Percentiles rank a stretch among this genome's conserved stretches.
Conservation (phyloP, 2,113 vertebrate species). For the Morone saxatilis region DNA sequence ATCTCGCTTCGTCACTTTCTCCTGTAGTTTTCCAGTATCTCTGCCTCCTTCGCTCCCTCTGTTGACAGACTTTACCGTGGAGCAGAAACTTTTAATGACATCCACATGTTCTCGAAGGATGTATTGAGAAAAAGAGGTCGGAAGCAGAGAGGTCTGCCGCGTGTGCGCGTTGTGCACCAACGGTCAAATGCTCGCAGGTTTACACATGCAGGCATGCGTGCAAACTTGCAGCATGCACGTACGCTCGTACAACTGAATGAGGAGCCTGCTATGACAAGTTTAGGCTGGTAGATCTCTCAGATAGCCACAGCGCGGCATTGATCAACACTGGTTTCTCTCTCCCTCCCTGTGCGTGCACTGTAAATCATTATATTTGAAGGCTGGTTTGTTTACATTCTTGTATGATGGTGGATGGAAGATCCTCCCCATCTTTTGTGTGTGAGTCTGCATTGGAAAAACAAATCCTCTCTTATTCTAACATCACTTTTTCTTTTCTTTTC, state of each 20-base stretch:
- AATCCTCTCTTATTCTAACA: conserved; percentile 21
- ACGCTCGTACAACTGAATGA: conserved; percentile 7
- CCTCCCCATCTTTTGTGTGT: conserved; percentile 39
- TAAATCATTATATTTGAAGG: conserved; percentile 74
- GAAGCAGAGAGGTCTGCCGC: conserved; percentile 16
- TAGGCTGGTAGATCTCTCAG: conserved; percentile 62
- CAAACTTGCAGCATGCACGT: not conserved
- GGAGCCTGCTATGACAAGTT: conserved; percentile 77
- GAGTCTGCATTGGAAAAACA: conserved; percentile 43
- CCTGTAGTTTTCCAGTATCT: conserved; percentile 43
- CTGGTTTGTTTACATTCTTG: conserved; percentile 85
- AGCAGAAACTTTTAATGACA: conserved; percentile 76
- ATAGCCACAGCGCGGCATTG: conserved; percentile 62
- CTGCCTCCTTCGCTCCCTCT: conserved; percentile 39
- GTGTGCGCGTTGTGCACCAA: conserved; percentile 10
- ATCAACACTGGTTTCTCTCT: conserved; percentile 40
- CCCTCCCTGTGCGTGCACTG: conserved; percentile 22
- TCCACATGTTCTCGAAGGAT: conserved; percentile 74
- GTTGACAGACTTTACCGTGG: conserved; percentile 56
- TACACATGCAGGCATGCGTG: conserved; percentile 28
- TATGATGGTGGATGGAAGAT: conserved; percentile 61
- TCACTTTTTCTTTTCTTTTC: conserved; percentile 35
- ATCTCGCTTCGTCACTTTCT: conserved; percentile 20
- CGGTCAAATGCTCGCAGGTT: conserved; percentile 28
- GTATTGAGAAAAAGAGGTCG: conserved; percentile 24